These are phyloP conservation scores for Malurus cyaneus DNA, from an alignment of 2,113 vertebrate species.

Conservation along the genomic window DNA sequence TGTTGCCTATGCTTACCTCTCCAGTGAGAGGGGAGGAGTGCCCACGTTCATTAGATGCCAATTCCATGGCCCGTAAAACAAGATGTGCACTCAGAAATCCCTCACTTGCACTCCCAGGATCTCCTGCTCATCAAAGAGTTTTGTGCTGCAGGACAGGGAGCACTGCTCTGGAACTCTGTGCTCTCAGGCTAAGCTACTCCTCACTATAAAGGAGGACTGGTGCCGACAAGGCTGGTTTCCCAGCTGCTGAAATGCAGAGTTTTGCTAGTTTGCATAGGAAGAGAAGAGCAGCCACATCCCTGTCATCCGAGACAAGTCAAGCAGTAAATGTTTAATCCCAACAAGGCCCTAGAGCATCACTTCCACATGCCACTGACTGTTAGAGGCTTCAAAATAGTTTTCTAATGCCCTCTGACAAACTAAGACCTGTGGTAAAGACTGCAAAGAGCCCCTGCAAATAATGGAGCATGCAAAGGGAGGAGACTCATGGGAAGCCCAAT, in stretches of 20 bases:
- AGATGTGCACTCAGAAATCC: neutral
- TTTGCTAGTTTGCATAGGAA: conserved; percentile 2
- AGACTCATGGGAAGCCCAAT: neutral
- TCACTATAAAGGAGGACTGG: neutral
- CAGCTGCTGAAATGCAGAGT: neutral
- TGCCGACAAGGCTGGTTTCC: neutral
- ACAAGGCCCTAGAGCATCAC: conserved; percentile 4
- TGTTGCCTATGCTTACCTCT: neutral
- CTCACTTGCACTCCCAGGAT: conserved; percentile 14
- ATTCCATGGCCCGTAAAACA: neutral
- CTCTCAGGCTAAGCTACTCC: neutral
- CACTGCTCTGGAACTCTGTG: neutral
- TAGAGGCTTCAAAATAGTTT: conserved; percentile 27
- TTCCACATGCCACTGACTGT: neutral
- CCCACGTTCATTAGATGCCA: neutral
- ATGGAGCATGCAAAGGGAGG: neutral
- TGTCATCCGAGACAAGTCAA: conserved; percentile 47
- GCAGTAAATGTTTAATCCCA: conserved; percentile 51
- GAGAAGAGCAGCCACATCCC: conserved; percentile 10
- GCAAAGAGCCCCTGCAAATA: neutral
- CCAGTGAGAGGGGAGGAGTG: neutral
- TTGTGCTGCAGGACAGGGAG: conserved; percentile 24
- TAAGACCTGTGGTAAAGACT: conserved; percentile 5
- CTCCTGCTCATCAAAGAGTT: conserved; percentile 19
- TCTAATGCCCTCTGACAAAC: conserved; percentile 45